These are phyloP conservation scores for Thamnaconus septentrionalis DNA, from an alignment of 2,113 vertebrate species.

Conservation along the genomic window DNA sequence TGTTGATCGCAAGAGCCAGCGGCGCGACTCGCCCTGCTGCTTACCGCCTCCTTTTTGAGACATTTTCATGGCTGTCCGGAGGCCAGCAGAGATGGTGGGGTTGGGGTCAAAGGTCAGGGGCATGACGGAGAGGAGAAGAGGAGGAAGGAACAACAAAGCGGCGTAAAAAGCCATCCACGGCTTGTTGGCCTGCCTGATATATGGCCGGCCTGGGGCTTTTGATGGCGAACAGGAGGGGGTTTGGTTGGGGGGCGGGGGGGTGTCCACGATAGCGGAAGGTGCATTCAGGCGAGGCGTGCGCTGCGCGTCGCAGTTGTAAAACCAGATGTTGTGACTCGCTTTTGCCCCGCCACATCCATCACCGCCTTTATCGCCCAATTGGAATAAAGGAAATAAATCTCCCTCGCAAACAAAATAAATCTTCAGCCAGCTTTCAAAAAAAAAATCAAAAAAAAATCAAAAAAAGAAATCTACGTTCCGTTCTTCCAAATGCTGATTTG, in stretches of 20 bases:
- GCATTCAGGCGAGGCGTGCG: constrained; percentile 2
- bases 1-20: too few species aligned
- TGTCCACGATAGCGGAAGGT: constrained; percentile 28
- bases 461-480: constrained; percentile 26
- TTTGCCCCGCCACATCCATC: constrained; percentile 51
- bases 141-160: constrained; percentile 45
- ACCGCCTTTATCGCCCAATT: constrained; percentile 53
- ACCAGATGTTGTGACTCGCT: constrained; percentile 63
- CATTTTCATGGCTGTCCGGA: constrained; percentile 23
- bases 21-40: neutral
- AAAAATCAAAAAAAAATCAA: too few species aligned
- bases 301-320: constrained; percentile 34
- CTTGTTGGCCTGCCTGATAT: constrained; percentile 64
- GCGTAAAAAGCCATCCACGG: constrained; percentile 41
- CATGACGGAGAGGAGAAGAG: constrained; percentile 22
- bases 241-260: constrained; percentile 21
- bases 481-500: neutral
- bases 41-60: constrained; percentile 7
- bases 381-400: constrained; percentile 47
- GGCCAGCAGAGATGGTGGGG: constrained; percentile 25
- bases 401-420: constrained; percentile 42
- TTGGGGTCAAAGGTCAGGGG: constrained; percentile 52
- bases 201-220: constrained; percentile 45
- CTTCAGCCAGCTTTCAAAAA: constrained; percentile 26
- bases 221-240: constrained; percentile 28